These are phyloP conservation scores for Gari tellinella DNA, from an alignment of 2,888 invertebrate genomes.

Conservation along the genomic window DNA sequence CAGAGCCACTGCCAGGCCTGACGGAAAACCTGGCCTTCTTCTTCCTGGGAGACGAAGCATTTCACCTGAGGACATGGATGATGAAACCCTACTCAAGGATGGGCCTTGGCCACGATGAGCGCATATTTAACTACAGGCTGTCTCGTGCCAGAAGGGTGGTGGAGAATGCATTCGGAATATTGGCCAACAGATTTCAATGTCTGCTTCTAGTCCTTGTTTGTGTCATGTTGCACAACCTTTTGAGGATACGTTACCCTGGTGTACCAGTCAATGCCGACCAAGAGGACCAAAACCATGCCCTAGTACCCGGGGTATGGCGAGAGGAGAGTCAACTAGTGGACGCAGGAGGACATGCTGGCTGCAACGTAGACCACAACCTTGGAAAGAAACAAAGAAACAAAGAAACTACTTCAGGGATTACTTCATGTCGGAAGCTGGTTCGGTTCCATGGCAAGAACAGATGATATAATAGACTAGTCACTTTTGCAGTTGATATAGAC, in stretches of 20 bases:
- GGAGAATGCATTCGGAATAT: slow-evolving; percentile 14
- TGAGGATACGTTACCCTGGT: slow-evolving; percentile 15
- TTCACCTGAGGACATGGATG: slow-evolving; percentile 11
- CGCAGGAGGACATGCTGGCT: slow-evolving; percentile 13
- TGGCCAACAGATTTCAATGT: slow-evolving; percentile 22
- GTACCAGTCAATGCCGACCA: slow-evolving; percentile 19
- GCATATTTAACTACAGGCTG: slow-evolving; percentile 5
- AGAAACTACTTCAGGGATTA: slow-evolving; percentile 13
- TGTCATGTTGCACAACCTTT: slow-evolving; percentile 20
- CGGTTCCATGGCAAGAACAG: slow-evolving; percentile 21
- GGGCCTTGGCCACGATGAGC: slow-evolving; percentile 17
- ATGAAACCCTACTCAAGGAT: slow-evolving; percentile 22
- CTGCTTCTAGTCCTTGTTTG: slow-evolving; percentile 21
- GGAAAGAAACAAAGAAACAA: slow-evolving; percentile 10
- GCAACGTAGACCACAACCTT: slow-evolving; percentile 17
- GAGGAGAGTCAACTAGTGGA: slow-evolving; percentile 19
- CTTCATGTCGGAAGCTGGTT: slow-evolving; percentile 21
- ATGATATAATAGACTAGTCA: slow-evolving; percentile 7
- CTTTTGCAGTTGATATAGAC: slow-evolving; percentile 16
- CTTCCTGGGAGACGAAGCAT: slow-evolving; percentile 21
- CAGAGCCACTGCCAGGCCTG: slow-evolving; percentile 30
- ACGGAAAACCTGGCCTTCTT: slow-evolving; percentile 24
- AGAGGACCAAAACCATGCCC: slow-evolving; percentile 19
- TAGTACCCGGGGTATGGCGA: slow-evolving; percentile 21
- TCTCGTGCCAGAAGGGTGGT: slow-evolving; percentile 11